phyloP scores from a whole-genome alignment of 2,888 invertebrate species.

The Oscheius sp. region DNA sequence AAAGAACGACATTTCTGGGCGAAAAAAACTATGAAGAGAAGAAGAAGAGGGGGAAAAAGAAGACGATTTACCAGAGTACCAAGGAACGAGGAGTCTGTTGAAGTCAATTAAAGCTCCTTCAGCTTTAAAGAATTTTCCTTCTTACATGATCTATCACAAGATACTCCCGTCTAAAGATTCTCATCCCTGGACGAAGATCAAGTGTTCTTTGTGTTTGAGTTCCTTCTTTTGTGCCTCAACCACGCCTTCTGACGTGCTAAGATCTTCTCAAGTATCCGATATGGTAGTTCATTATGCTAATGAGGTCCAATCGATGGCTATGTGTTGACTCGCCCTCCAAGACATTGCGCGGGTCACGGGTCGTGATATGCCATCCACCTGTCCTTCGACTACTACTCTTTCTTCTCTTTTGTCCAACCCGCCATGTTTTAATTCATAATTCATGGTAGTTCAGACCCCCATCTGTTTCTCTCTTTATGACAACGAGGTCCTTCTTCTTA shows the following conservation, averaged over 20 bases:
- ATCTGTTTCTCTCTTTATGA: background rate
- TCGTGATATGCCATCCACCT: constrained; percentile 1
- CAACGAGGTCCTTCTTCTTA: background rate
- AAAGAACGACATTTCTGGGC: too few relatives aligned
- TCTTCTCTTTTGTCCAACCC: background rate
- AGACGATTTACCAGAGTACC: too few relatives aligned
- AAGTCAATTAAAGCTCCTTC: too few relatives aligned
- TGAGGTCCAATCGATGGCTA: constrained; percentile 26
- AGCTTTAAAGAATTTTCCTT: too few relatives aligned
- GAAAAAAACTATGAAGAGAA: too few relatives aligned
- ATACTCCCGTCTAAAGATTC: too few relatives aligned
- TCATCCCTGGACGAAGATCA: too few relatives aligned
- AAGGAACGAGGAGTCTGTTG: too few relatives aligned
- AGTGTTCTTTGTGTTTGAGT: too few relatives aligned
- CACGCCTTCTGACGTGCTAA: background rate
- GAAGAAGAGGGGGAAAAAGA: too few relatives aligned
- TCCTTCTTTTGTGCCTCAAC: background rate
- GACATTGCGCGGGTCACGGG: constrained; percentile 23
- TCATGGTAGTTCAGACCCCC: background rate
- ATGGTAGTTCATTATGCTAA: constrained; percentile 24
- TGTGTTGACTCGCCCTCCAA: constrained; percentile 28
- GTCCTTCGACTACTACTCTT: background rate
- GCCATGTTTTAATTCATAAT: constrained; percentile 9
- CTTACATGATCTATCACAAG: too few relatives aligned
- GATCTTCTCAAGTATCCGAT: background rate